phyloP scores from a whole-genome alignment of 2,797 vertebrate species.

The Kryptopterus vitreolus region DNA sequence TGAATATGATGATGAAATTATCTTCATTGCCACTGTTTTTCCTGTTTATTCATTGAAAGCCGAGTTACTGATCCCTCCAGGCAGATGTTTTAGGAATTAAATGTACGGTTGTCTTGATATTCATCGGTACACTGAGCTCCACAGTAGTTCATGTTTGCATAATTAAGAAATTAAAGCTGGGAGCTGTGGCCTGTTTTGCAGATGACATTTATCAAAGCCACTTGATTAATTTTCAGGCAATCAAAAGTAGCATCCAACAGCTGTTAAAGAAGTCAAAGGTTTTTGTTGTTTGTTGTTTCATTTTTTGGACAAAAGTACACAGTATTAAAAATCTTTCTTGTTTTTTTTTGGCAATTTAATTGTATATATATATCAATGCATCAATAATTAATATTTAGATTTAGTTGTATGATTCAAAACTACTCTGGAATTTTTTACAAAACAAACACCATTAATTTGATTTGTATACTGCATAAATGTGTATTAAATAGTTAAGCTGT shows the following conservation, averaged over 20 bases:
- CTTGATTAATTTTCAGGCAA: slow-evolving; percentile 47
- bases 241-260: slow-evolving; percentile 16
- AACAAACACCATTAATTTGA: slow-evolving; percentile 41
- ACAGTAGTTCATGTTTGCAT: slow-evolving; percentile 66
- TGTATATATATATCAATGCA: neutral
- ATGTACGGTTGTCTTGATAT: slow-evolving; percentile 71
- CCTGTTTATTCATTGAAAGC: slow-evolving; percentile 64
- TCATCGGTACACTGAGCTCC: slow-evolving; percentile 71
- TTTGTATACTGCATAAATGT: slow-evolving; percentile 42
- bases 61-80: slow-evolving; percentile 63
- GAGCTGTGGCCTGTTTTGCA: slow-evolving; percentile 58
- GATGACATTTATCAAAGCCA: slow-evolving; percentile 54
- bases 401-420: no score
- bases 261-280: neutral
- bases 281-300: neutral
- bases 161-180: slow-evolving; percentile 64
- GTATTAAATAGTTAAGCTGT: slow-evolving; percentile 57
- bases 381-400: neutral
- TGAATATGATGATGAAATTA: slow-evolving; percentile 85
- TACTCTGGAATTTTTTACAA: slow-evolving; percentile 17
- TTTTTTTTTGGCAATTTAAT: neutral
- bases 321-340: neutral
- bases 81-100: slow-evolving; percentile 73
- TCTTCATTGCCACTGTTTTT: slow-evolving; percentile 54
- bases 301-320: neutral